These are phyloP conservation scores for Suillia variegata DNA, from an alignment of 2,888 invertebrate genomes.

Conservation along the genomic window DNA sequence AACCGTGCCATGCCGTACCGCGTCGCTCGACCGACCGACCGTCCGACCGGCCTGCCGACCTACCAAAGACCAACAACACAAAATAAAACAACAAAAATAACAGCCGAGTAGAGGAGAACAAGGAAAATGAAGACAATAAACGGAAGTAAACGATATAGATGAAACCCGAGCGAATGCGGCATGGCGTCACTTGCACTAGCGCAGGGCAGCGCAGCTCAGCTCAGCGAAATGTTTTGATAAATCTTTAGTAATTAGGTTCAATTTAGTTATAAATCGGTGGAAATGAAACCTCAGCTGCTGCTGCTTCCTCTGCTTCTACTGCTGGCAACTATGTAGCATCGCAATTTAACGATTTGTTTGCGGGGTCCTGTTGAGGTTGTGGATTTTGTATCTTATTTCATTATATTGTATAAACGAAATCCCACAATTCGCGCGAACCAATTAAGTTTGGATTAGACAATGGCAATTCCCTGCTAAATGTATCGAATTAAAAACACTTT, in stretches of 20 bases:
- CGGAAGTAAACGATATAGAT: too few relatives aligned
- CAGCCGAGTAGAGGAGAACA: too few relatives aligned
- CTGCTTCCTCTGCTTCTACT: too few relatives aligned
- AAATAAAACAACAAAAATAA: too few relatives aligned
- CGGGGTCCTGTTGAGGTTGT: not conserved
- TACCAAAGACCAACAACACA: too few relatives aligned
- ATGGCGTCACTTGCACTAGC: too few relatives aligned
- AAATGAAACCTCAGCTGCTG: constrained; percentile 3
- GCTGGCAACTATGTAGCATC: not conserved
- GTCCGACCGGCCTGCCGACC: too few relatives aligned
- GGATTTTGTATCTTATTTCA: not conserved
- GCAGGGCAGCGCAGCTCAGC: too few relatives aligned
- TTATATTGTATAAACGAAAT: not conserved
- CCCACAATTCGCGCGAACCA: constrained; percentile 13
- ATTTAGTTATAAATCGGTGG: constrained; percentile 7
- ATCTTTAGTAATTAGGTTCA: constrained; percentile 6
- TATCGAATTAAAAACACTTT: not conserved
- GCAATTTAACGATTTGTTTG: not conserved
- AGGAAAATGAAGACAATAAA: too few relatives aligned
- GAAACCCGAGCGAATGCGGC: too few relatives aligned
- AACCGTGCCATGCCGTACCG: not conserved
- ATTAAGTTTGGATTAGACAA: constrained; percentile 22
- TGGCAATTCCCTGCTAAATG: not conserved
- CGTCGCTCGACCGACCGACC: too few relatives aligned
- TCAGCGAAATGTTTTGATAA: constrained; percentile 3